Conservation (phyloP, 1,140 invertebrate genomes). For the Luehdorfia chinensis region DNA sequence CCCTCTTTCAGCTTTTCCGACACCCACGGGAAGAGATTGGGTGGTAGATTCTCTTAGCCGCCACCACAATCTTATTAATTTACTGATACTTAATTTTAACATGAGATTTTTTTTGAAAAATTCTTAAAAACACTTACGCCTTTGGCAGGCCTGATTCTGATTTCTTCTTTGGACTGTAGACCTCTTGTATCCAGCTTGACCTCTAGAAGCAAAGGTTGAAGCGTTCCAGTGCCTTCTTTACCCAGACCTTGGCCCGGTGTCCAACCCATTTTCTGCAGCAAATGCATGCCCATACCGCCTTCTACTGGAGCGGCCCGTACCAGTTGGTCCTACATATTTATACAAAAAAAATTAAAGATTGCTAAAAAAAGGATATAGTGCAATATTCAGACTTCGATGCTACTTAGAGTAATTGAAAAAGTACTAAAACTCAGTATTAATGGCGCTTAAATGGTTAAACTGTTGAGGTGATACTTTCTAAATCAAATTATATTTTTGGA, state of each 20-base stretch:
- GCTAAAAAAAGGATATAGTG: too few relatives aligned
- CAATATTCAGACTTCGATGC: too few relatives aligned
- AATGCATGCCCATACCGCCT: conserved; percentile 96
- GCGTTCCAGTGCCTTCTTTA: conserved; percentile 93
- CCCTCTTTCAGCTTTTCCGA: too few relatives aligned
- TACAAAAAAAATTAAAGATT: background rate
- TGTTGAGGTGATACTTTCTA: too few relatives aligned
- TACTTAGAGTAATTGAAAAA: background rate
- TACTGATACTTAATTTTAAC: too few relatives aligned
- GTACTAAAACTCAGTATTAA: background rate
- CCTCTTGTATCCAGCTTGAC: conserved; percentile 97
- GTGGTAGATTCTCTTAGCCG: too few relatives aligned
- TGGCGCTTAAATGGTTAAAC: too few relatives aligned
- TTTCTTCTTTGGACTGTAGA: conserved; percentile 84
- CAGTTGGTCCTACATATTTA: conserved; percentile 87
- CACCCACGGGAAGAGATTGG: too few relatives aligned
- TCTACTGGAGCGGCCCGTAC: conserved; percentile 89
- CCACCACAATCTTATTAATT: too few relatives aligned
- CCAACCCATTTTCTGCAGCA: conserved; percentile 99
- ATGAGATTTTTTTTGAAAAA: too few relatives aligned
- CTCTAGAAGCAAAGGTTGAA: conserved; percentile 92
- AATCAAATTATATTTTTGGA: too few relatives aligned
- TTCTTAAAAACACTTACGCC: too few relatives aligned
- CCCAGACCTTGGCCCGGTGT: conserved; percentile 96
- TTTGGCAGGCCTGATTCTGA: conserved; percentile 44